These are phyloP conservation scores for Alviniconcha marisindica DNA, from an alignment of 1,140 invertebrate genomes.

Conservation along the genomic window DNA sequence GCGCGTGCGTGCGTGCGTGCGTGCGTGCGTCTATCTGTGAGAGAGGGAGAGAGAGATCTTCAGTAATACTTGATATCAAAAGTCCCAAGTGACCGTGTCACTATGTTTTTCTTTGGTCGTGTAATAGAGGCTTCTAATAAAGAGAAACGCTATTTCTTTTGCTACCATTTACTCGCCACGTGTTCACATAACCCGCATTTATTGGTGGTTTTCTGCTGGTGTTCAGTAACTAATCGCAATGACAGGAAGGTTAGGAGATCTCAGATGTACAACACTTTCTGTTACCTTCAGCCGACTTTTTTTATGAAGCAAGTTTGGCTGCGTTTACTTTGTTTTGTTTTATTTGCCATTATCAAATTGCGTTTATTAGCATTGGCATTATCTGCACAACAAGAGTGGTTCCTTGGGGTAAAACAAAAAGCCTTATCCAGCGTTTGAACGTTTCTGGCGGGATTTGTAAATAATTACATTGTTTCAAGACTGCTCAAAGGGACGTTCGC, in stretches of 20 bases:
- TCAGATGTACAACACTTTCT: slow-evolving; percentile 1
- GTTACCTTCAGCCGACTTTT: too few relatives aligned
- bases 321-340: background rate
- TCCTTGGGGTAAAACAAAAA: background rate
- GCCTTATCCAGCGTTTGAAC: background rate
- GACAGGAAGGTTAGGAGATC: background rate
- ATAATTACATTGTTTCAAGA: too few relatives aligned
- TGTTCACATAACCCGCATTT: background rate
- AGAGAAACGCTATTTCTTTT: background rate
- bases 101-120: background rate
- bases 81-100: background rate
- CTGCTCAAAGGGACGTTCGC: too few relatives aligned
- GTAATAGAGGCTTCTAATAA: background rate
- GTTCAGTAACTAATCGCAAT: too few relatives aligned
- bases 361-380: background rate
- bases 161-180: background rate
- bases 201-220: background rate
- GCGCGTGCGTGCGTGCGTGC: background rate
- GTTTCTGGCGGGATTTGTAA: background rate
- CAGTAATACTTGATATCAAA: background rate
- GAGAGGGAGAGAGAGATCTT: background rate
- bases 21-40: background rate
- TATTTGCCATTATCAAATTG: background rate
- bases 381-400: background rate
- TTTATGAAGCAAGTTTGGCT: background rate